A percentile compares a stretch with the other conserved stretches of the same genome.
Conservation (phyloP, 1,140 invertebrate genomes). For the Phymastichus coffea region DNA sequence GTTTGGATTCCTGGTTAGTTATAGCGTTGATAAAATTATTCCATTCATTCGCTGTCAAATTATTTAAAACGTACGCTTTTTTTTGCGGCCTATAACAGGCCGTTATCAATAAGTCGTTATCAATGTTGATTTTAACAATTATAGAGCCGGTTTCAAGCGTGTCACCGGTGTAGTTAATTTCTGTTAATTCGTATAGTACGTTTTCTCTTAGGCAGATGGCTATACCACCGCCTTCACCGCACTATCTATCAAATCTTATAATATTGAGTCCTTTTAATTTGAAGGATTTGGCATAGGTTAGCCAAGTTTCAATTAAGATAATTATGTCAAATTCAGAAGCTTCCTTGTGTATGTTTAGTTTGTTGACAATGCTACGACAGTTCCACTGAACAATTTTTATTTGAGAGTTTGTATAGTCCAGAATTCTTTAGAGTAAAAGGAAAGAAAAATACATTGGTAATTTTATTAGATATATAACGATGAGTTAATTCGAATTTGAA, state of each 20-base stretch:
- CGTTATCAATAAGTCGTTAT: background rate
- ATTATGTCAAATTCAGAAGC: constrained; percentile 24
- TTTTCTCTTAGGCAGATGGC: constrained; percentile 6
- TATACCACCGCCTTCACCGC: constrained; percentile 24
- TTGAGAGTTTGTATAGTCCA: no score
- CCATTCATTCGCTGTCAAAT: background rate
- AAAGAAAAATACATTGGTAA: no score
- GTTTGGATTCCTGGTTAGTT: no score
- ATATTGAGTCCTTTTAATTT: background rate
- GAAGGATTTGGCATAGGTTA: background rate
- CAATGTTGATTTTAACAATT: no score
- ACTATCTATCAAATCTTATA: constrained; percentile 26
- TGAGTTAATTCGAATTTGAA: no score
- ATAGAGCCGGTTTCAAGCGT: background rate
- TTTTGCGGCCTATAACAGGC: background rate
- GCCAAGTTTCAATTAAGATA: constrained; percentile 30
- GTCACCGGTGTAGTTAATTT: background rate
- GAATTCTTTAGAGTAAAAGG: no score
- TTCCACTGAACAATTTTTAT: background rate
- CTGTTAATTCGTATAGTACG: background rate
- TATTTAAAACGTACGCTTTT: background rate
- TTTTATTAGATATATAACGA: no score
- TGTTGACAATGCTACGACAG: background rate
- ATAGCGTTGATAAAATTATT: background rate
- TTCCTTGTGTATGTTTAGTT: background rate